A percentile compares a stretch with the other conserved stretches of the same genome.
These are phyloP conservation scores for Schizotus pectinicornis DNA, from an alignment of 2,888 invertebrate species.

Conservation along the genomic window DNA sequence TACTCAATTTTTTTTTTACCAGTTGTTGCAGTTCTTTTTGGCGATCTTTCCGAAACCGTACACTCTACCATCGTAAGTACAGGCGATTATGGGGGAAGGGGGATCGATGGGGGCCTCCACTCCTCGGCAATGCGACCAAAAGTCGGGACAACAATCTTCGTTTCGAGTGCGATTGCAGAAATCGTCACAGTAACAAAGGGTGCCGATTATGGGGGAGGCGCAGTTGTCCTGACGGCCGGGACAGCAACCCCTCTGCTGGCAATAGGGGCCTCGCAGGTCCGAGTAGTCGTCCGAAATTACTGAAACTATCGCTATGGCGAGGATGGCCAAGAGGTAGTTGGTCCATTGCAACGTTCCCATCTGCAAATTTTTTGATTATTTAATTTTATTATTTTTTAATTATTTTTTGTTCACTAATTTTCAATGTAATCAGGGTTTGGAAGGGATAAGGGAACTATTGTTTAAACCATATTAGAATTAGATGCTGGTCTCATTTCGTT, in stretches of 20 bases:
- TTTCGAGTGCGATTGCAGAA: slow-evolving; percentile 80
- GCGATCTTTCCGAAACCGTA: slow-evolving; percentile 61
- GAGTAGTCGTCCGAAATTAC: slow-evolving; percentile 47
- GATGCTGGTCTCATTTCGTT: no score
- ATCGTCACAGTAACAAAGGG: slow-evolving; percentile 92
- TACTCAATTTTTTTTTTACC: slow-evolving; percentile 60
- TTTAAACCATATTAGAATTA: no score
- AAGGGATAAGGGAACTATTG: no score
- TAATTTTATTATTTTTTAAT: no score
- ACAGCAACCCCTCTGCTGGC: slow-evolving; percentile 71
- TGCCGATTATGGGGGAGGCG: slow-evolving; percentile 78
- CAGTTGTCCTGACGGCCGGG: slow-evolving; percentile 78
- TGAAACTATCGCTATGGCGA: slow-evolving; percentile 14
- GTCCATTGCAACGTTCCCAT: slow-evolving; percentile 33
- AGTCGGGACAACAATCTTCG: slow-evolving; percentile 95
- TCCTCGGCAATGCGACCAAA: slow-evolving; percentile 73
- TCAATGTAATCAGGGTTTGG: no score
- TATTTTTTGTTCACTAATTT: no score
- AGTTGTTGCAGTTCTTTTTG: slow-evolving; percentile 74
- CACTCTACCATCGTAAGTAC: slow-evolving; percentile 62
- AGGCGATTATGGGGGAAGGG: slow-evolving; percentile 52
- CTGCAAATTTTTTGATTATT: no score
- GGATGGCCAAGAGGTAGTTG: slow-evolving; percentile 6
- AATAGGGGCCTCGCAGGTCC: slow-evolving; percentile 66
- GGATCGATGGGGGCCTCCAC: slow-evolving; percentile 31